A percentile compares a stretch with the other conserved stretches of the same genome.
Conservation (phyloP, 2,888 invertebrate genomes). For the Amphipoea lucens region DNA sequence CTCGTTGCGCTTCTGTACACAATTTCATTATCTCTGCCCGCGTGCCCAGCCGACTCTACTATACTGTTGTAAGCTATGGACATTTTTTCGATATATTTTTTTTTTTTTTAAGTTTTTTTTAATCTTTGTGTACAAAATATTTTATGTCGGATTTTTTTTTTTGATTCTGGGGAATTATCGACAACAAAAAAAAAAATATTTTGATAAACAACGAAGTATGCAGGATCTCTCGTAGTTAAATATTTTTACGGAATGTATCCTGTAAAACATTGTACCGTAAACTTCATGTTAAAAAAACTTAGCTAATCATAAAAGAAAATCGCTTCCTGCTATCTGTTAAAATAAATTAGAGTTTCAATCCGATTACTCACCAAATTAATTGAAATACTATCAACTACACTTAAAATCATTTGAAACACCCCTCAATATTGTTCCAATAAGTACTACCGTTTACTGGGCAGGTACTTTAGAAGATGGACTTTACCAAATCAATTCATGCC, state of each 20-base stretch:
- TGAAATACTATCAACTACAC: constrained; percentile 49
- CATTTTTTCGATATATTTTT: constrained; percentile 74
- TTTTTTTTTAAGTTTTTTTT: constrained; percentile 5
- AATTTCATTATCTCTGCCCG: constrained; percentile 90
- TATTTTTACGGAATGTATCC: neutral
- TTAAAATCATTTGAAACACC: constrained; percentile 63
- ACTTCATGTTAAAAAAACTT: neutral
- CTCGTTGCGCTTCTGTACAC: constrained; percentile 90
- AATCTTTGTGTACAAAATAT: neutral
- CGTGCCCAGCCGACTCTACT: constrained; percentile 84
- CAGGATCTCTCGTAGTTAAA: neutral
- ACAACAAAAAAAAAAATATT: neutral
- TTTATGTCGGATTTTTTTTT: neutral
- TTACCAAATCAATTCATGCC: constrained; percentile 86
- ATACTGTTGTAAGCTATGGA: constrained; percentile 84
- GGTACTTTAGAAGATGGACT: constrained; percentile 86
- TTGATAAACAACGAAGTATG: neutral
- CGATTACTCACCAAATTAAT: constrained; percentile 23
- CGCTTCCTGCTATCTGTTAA: neutral
- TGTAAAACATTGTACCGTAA: neutral
- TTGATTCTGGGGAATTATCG: neutral
- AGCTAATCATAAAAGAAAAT: neutral
- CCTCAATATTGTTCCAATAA: constrained; percentile 70
- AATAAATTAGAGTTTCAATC: constrained; percentile 9
- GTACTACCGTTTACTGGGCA: constrained; percentile 70